Conservation (phyloP, 2,888 invertebrate species). For the Lepetodrilus schrolli region DNA sequence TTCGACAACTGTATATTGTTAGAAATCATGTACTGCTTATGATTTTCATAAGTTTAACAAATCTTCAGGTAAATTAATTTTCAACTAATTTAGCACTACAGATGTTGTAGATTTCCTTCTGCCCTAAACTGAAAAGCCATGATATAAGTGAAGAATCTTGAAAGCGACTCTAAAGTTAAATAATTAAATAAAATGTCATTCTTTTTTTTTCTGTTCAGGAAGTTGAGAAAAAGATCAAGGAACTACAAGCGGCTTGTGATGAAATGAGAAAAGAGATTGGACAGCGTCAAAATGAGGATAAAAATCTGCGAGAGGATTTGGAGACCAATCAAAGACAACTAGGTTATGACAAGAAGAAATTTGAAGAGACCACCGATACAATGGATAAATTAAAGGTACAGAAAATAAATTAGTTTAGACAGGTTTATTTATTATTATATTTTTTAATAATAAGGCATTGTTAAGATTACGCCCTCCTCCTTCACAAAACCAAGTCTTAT, state of each 20-base stretch:
- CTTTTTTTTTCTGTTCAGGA: too few species aligned
- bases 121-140: too few species aligned
- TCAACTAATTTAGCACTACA: too few species aligned
- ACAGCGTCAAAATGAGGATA: conserved; percentile 70
- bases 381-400: conserved; percentile 69
- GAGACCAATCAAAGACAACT: conserved; percentile 60
- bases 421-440: neutral
- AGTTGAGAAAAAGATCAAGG: conserved; percentile 73
- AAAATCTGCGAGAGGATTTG: conserved; percentile 71
- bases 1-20: too few species aligned
- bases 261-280: conserved; percentile 73
- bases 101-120: too few species aligned
- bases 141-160: too few species aligned
- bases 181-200: too few species aligned
- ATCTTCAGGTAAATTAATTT: too few species aligned
- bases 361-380: conserved; percentile 64
- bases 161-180: too few species aligned
- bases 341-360: conserved; percentile 61
- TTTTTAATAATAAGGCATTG: neutral
- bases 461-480: neutral
- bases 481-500: too few species aligned
- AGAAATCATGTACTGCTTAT: too few species aligned
- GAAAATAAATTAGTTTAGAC: neutral
- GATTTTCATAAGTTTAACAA: too few species aligned
- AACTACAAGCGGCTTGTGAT: conserved; percentile 69